Evolutionary conservation across 2,113 vertebrate species (phyloP).

Genomic region (Cyanoderma ruficeps): DNA sequence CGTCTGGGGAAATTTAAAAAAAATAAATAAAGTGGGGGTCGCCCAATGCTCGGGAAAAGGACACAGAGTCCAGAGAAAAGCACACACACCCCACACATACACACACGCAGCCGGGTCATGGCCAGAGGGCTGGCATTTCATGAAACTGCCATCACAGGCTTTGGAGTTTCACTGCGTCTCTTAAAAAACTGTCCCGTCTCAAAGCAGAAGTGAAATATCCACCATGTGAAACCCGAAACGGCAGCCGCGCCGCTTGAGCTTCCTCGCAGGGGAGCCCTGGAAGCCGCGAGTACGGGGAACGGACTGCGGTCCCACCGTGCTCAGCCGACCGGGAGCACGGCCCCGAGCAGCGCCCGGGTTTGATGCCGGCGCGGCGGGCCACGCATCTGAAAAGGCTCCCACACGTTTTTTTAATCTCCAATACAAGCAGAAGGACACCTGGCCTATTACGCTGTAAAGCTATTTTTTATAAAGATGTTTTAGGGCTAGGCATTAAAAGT

Average conservation of each 20-base stretch:
- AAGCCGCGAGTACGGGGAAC: background rate
- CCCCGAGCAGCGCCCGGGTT: background rate
- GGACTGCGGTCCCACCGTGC: background rate
- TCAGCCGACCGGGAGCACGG: background rate
- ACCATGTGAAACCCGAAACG: constrained; percentile 75
- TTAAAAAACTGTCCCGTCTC: constrained; percentile 48
- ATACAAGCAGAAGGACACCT: constrained; percentile 77
- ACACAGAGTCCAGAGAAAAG: background rate
- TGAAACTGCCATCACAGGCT: constrained; percentile 47
- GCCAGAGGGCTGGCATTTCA: constrained; percentile 11
- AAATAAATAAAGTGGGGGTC: background rate
- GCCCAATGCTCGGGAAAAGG: background rate
- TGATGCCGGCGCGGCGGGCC: background rate
- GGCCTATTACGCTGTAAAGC: constrained; percentile 76
- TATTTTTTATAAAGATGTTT: constrained; percentile 83
- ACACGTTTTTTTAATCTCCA: constrained; percentile 75
- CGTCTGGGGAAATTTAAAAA: background rate
- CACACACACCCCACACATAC: background rate
- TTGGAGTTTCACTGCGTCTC: constrained; percentile 44
- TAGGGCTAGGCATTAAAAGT: constrained; percentile 81
- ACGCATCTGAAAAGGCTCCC: constrained; percentile 54
- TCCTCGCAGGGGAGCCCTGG: constrained; percentile 14
- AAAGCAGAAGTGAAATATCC: constrained; percentile 82
- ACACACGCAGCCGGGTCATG: background rate
- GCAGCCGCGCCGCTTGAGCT: constrained; percentile 53